Evolutionary conservation across 2,888 invertebrate species (phyloP).

Genomic region (Balanococcus diminutus): DNA sequence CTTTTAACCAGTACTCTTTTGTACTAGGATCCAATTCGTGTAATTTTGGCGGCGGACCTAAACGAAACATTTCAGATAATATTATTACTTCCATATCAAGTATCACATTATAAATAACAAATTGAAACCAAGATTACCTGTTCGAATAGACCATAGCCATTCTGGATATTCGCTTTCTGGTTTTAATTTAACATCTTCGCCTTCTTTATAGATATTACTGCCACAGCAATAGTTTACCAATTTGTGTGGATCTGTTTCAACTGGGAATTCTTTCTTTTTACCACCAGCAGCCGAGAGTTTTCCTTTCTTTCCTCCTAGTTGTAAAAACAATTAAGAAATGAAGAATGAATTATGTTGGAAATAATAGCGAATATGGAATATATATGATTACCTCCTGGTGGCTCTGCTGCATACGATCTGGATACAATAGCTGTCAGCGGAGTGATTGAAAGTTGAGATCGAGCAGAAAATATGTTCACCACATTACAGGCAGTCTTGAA

Average conservation of each 20-base stretch:
- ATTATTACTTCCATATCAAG: neutral
- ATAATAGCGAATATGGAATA: neutral
- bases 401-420: conserved; percentile 23
- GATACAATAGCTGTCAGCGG: neutral
- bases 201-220: conserved; percentile 78
- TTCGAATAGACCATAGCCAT: conserved; percentile 84
- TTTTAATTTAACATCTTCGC: conserved; percentile 76
- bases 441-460: neutral
- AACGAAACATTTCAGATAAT: conserved; percentile 13
- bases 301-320: neutral
- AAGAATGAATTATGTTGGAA: neutral
- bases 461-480: neutral
- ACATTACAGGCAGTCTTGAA: neutral
- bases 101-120: neutral
- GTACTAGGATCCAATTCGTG: conserved; percentile 79
- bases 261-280: conserved; percentile 73
- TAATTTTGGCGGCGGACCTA: conserved; percentile 66
- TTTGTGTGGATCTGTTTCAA: conserved; percentile 81
- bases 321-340: too few relatives aligned
- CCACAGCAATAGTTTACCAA: conserved; percentile 82
- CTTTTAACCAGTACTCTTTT: conserved; percentile 80
- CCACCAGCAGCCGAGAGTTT: neutral
- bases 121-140: conserved; percentile 63
- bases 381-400: neutral
- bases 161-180: conserved; percentile 85